phyloP scores from a whole-genome alignment of 1,140 invertebrate species.

The Oscheius sp. region DNA sequence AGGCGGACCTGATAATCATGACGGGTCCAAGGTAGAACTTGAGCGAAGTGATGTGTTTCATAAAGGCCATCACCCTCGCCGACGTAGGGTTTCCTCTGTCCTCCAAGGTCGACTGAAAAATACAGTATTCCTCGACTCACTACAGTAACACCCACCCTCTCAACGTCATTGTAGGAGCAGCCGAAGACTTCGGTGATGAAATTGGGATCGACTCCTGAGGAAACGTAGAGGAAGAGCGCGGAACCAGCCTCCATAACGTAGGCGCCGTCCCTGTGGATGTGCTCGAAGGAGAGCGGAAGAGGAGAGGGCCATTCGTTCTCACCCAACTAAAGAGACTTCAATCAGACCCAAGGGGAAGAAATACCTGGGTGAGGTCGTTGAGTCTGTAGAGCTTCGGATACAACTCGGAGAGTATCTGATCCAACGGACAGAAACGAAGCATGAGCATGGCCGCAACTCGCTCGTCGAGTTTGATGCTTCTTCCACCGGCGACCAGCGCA shows the following conservation, averaged over 20 bases:
- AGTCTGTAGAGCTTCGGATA: conserved; percentile 92
- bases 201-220: conserved; percentile 72
- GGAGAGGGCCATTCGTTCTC: conserved; percentile 60
- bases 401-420: conserved; percentile 76
- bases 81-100: conserved; percentile 12
- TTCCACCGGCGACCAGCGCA: conserved; percentile 64
- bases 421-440: conserved; percentile 82
- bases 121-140: too few species aligned
- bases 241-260: conserved; percentile 86
- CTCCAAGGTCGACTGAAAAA: conserved; percentile 13
- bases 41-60: conserved; percentile 22
- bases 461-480: conserved; percentile 84
- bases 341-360: conserved; percentile 11
- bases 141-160: conserved; percentile 6
- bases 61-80: conserved; percentile 16
- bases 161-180: conserved; percentile 24
- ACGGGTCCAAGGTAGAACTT: conserved; percentile 69
- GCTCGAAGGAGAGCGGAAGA: conserved; percentile 70
- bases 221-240: conserved; percentile 80
- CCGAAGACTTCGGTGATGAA: conserved; percentile 30
- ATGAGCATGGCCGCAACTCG: conserved; percentile 86
- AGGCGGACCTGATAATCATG: conserved; percentile 76
- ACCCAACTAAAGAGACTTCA: conserved; percentile 9
- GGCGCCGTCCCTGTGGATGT: conserved; percentile 79
- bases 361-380: conserved; percentile 70